Base-by-base conservation (phyloP, 92 coral and sea anemone genomes). In the Phenganax marumi region DNA sequence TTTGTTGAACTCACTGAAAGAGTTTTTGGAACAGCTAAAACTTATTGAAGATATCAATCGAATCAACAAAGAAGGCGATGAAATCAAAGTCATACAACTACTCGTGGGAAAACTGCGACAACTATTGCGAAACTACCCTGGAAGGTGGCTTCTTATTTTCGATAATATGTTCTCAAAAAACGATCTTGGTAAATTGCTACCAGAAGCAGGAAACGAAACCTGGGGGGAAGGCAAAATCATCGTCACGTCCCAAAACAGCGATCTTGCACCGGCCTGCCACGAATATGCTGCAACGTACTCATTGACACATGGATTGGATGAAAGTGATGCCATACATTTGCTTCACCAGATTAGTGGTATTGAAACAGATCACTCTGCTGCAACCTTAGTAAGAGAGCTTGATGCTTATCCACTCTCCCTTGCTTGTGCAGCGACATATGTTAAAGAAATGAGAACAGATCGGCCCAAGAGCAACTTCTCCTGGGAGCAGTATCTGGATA, bases 221-320 rank as follows among this genome's bases (percentile, higher is more conserved):
- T 94, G 98, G 98, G 98, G 98, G 4, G 79, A 70, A n/a, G 98
- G 98, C 52, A 75, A 76, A 78, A 71, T 71, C 16, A 71, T 71
- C 57, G 55, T 71, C 14, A 71, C 76, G 13, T 46, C 76, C 12
- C 76, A 71, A 71, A 51, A 71, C 39, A 71, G 57, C 10, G 76
- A 71, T n/a, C 23, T 71, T 46, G 76, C 76, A 7, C 76, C 76
- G 3, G 76, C 17, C 17, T 47, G 76, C 39, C 76, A 71, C 21
- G 14, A 47, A 51, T 47, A 48, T 23, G 76, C 76, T 46, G 48
- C 19, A 22, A 1, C 22, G 0, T 49, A 46, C 57, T 43, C 55
- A 12, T 71, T 71, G 54, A 71, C 8, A 48, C 50, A 19, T 71
- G 76, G 76, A 71, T 47, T 71, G 56, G 54, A 71, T 5, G 54